Percentiles rank a stretch among this genome's conserved stretches.
Conservation (phyloP, 2,888 invertebrate species). For the Leucophenga montana region DNA sequence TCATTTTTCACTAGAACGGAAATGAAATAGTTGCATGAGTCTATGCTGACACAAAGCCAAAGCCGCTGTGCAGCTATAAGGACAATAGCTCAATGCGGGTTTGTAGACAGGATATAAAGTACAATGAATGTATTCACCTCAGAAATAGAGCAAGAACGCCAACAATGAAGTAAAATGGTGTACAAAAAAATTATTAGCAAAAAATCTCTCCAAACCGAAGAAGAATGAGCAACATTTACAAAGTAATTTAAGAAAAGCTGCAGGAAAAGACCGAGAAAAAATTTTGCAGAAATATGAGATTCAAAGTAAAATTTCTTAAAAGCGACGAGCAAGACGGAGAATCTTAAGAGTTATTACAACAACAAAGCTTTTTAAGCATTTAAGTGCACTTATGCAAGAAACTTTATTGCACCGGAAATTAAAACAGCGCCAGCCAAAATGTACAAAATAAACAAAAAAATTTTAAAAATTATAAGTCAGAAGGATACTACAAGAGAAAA, state of each 20-base stretch:
- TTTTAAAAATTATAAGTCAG: not conserved
- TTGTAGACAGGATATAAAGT: conserved; percentile 14
- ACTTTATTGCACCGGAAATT: conserved; percentile 59
- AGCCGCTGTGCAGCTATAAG: not conserved
- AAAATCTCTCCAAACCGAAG: not conserved
- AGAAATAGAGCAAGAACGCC: not conserved
- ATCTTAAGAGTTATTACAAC: conserved; percentile 32
- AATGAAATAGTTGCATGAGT: conserved; percentile 22
- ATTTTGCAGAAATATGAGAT: not conserved
- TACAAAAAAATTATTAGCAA: not conserved
- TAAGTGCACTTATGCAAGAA: conserved; percentile 48
- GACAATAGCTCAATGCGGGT: not conserved
- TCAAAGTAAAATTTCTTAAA: conserved; percentile 1
- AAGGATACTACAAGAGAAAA: not conserved
- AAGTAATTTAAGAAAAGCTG: conserved; percentile 21
- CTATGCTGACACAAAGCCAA: conserved; percentile 5
- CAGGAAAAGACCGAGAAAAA: not conserved
- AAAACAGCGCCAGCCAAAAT: conserved; percentile 43
- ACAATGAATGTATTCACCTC: conserved; percentile 16
- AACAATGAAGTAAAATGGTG: not conserved
- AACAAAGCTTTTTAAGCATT: conserved; percentile 37
- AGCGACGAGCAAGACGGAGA: conserved; percentile 1
- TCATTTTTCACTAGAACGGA: conserved; percentile 12
- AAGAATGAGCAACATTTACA: not conserved
- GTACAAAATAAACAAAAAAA: not conserved